Conservation (phyloP, 2,797 vertebrate species). For the Mormyrus hasselquistii region DNA sequence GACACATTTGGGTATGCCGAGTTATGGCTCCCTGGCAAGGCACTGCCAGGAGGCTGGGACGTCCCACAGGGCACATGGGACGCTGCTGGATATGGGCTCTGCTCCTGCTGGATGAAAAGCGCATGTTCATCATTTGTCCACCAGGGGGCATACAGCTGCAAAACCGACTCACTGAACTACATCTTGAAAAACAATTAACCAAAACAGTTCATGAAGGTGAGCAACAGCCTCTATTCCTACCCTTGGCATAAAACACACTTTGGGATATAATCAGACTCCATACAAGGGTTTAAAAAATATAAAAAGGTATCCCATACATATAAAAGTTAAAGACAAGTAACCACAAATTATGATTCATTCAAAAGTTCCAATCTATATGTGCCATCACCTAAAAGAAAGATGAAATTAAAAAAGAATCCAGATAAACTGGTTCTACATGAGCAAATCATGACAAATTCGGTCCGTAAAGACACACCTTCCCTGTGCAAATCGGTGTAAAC, state of each 20-base stretch:
- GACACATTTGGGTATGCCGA: constrained; percentile 73
- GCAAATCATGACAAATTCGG: background rate
- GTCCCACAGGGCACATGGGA: constrained; percentile 64
- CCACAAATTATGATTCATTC: background rate
- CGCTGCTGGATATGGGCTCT: constrained; percentile 62
- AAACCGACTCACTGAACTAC: background rate
- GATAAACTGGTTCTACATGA: background rate
- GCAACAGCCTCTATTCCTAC: background rate
- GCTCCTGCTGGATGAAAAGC: constrained; percentile 67
- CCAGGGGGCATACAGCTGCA: constrained; percentile 1
- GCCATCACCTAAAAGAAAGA: background rate
- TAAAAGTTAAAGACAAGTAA: background rate
- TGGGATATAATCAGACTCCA: background rate
- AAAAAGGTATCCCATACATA: background rate
- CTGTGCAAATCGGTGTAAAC: background rate
- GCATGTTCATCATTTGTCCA: background rate
- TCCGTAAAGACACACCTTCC: background rate
- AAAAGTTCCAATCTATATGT: background rate
- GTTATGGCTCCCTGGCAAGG: constrained; percentile 68
- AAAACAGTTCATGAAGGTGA: background rate
- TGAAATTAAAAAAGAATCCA: background rate
- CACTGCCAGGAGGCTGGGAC: constrained; percentile 55
- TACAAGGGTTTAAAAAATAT: background rate
- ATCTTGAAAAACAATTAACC: constrained; percentile 6
- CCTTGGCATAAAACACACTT: background rate